These are phyloP conservation scores for Dasyornis broadbenti DNA, from an alignment of 2,113 vertebrate genomes.

Conservation along the genomic window DNA sequence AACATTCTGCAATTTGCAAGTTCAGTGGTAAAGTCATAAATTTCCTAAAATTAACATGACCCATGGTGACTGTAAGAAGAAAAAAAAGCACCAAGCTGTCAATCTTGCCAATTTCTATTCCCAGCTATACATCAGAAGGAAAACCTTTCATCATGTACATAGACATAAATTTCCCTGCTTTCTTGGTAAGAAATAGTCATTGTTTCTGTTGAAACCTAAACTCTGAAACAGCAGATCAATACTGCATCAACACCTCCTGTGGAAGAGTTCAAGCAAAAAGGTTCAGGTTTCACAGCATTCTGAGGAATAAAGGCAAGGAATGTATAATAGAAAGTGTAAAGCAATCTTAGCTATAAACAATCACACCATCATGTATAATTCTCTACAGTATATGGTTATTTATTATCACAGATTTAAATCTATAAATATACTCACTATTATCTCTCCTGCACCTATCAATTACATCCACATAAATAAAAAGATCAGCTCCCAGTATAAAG, in stretches of 20 bases:
- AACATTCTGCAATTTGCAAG: not conserved
- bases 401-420: not conserved
- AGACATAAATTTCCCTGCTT: not conserved
- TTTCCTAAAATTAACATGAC: not conserved
- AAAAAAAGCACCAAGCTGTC: not conserved
- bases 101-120: not conserved
- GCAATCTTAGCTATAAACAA: not conserved
- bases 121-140: not conserved
- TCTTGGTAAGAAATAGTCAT: not conserved
- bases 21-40: not conserved
- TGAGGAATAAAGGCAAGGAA: not conserved
- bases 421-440: not conserved
- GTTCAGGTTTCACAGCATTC: not conserved
- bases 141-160: not conserved
- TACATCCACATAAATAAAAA: not conserved
- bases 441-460: not conserved
- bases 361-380: not conserved
- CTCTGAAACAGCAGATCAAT: not conserved
- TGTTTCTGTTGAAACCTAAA: not conserved
- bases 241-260: fast-evolving
- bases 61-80: not conserved
- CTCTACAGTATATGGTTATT: not conserved
- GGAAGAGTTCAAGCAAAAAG: not conserved
- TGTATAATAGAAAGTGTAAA: not conserved
- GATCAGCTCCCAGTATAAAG: not conserved